Evolutionary conservation across 2,797 vertebrate species (phyloP), one percentile per base, ranked within the genome.

Genomic region (Intellagama lesueurii): DNA sequence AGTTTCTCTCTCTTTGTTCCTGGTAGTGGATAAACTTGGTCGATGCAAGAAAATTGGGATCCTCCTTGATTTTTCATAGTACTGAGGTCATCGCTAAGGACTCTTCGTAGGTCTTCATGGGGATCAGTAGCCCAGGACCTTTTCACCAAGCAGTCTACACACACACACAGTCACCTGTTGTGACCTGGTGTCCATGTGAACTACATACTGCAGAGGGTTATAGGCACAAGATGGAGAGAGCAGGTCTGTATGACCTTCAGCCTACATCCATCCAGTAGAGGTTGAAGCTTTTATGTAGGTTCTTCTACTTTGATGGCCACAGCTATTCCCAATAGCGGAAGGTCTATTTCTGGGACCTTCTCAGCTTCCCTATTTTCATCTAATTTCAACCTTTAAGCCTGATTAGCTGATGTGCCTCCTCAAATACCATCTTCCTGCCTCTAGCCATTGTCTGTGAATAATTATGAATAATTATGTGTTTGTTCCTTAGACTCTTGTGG

Each of bases 1-100:
- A 83, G 72, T 85, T 44, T 72, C 1, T 83, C 32, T 12, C 47
- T 16, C 35, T 83, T 76, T 81, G 68, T 89, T 86, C 85, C 32
- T 64, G 49, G 70, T 22, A 66, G 64, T 44, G 73, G 72, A 87
- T 26, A 30, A 17, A 81, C 40, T 81, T 70, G 30, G 66, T 87
- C 76, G 24, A 14, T 90, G n/a, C 40, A 82, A 82, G 86, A 82
- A 91, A 66, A 78, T 14, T 28, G 3, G 35, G 56, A 49, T 66
- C 40, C 4, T 4, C 26, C 26, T 5, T 44, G 40, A 35, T 7
- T 44, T 28, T 75, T 64, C 81, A 35, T 64, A 81, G 35, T 52
- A 26, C 69, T 30, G n/a, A 81, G 83, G 77, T 80, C 68, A 26
- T 7, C 7, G 52, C 68, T 26, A 28, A 28, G 52, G 30, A 40